Evolutionary conservation across 2,888 invertebrate genomes (phyloP).

Genomic region (Lymantria dispar): DNA sequence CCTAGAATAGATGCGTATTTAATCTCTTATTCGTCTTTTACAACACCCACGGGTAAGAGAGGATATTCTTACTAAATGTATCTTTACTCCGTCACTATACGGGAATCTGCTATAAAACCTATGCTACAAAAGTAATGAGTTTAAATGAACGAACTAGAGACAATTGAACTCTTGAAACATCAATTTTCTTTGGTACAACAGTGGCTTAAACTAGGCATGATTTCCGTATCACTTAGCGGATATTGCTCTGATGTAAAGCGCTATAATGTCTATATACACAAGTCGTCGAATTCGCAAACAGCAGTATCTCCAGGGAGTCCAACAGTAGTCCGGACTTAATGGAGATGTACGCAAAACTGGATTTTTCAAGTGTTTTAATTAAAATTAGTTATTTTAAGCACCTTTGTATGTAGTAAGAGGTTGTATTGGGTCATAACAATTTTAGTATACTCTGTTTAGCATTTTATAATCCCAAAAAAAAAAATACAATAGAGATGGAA

Average conservation of each 20-base stretch:
- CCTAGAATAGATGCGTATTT: no score
- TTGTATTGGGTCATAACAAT: background rate
- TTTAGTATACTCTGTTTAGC: background rate
- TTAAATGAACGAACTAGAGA: no score
- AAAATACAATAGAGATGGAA: no score
- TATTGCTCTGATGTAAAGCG: slow-evolving; percentile 11
- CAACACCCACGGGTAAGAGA: no score
- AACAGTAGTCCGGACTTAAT: slow-evolving; percentile 35
- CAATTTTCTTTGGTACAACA: no score
- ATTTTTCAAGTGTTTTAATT: slow-evolving; percentile 47
- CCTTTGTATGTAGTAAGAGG: slow-evolving; percentile 10
- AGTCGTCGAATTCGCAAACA: slow-evolving; percentile 18
- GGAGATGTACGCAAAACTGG: slow-evolving; percentile 45
- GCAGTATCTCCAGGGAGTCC: slow-evolving; percentile 22
- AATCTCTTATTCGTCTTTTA: no score
- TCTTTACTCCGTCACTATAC: no score
- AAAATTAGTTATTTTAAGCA: slow-evolving; percentile 29
- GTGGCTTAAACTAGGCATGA: background rate
- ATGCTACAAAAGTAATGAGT: no score
- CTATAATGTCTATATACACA: slow-evolving; percentile 20
- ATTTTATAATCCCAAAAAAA: no score
- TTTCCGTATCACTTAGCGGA: background rate
- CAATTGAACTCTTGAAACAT: no score
- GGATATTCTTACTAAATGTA: no score
- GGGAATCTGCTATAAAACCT: no score